These are phyloP conservation scores for Oxytorus armatus DNA, from an alignment of 2,888 invertebrate genomes.

Conservation along the genomic window DNA sequence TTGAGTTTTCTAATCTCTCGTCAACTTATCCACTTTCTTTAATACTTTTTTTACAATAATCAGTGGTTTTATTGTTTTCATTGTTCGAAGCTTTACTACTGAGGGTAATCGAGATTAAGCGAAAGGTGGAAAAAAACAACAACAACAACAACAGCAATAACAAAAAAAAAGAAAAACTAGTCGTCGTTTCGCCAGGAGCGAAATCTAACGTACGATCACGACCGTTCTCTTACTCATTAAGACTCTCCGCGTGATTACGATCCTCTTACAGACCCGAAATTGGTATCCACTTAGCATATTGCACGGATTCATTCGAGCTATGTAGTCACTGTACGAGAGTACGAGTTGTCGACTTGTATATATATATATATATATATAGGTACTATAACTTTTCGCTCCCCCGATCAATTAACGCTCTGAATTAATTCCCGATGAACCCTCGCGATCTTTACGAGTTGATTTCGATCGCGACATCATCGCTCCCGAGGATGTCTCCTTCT, in stretches of 20 bases:
- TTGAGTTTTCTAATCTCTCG: too few relatives aligned
- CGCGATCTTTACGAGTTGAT: slow-evolving; percentile 66
- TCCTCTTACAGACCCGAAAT: slow-evolving; percentile 65
- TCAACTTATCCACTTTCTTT: too few relatives aligned
- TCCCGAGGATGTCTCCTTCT: slow-evolving; percentile 51
- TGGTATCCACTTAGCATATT: slow-evolving; percentile 66
- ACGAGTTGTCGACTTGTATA: slow-evolving; percentile 30
- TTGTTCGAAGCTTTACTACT: too few relatives aligned
- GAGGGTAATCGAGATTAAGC: neutral
- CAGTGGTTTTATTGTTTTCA: too few relatives aligned
- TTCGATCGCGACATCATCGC: slow-evolving; percentile 67
- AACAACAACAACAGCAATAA: slow-evolving; percentile 11
- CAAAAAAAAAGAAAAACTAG: slow-evolving; percentile 11
- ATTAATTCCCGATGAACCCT: slow-evolving; percentile 66
- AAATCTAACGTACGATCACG: slow-evolving; percentile 57
- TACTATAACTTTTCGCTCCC: slow-evolving; percentile 58
- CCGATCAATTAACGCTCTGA: slow-evolving; percentile 66
- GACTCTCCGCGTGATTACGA: slow-evolving; percentile 57
- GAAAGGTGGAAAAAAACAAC: neutral
- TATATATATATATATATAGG: neutral
- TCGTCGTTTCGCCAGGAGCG: slow-evolving; percentile 45
- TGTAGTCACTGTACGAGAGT: slow-evolving; percentile 15
- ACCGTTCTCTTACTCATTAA: slow-evolving; percentile 63
- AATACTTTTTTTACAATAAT: too few relatives aligned
- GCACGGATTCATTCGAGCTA: slow-evolving; percentile 62